Evolutionary conservation across 2,113 vertebrate species (phyloP).

Genomic region (Cheirogaleus medius): DNA sequence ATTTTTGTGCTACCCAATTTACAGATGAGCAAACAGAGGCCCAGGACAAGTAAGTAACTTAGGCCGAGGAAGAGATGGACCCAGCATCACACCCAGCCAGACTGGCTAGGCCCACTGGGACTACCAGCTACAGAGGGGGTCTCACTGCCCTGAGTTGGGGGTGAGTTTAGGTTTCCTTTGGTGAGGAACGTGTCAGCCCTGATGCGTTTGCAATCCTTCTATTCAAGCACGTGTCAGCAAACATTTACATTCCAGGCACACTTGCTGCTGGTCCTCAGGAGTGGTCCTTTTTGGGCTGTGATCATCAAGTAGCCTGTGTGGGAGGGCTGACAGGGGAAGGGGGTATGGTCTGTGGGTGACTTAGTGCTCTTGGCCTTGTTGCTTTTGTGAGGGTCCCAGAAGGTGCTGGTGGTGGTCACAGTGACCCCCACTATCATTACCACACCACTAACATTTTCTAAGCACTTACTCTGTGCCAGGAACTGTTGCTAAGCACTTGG

Average conservation of each 20-base stretch:
- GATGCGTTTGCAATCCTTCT: not conserved
- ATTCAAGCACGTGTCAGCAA: not conserved
- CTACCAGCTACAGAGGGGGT: not conserved
- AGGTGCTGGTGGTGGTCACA: not conserved
- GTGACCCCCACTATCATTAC: not conserved
- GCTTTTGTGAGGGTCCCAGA: not conserved
- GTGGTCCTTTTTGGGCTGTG: not conserved
- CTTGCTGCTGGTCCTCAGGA: not conserved
- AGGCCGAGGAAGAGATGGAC: not conserved
- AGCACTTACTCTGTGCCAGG: not conserved
- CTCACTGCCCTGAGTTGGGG: not conserved
- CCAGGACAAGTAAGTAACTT: not conserved
- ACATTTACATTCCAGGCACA: not conserved
- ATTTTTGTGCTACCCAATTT: not conserved
- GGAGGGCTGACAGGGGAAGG: not conserved
- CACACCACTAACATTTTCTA: not conserved
- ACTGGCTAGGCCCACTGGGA: not conserved
- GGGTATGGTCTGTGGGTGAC: accelerated
- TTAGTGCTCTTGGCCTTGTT: not conserved
- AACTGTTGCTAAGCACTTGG: not conserved
- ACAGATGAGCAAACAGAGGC: not conserved
- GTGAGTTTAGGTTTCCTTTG: not conserved
- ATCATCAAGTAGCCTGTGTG: not conserved
- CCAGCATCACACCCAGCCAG: too few relatives aligned
- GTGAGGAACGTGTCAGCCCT: not conserved